Base-by-base conservation (phyloP, 2,888 invertebrate genomes). In the Bombylius major region DNA sequence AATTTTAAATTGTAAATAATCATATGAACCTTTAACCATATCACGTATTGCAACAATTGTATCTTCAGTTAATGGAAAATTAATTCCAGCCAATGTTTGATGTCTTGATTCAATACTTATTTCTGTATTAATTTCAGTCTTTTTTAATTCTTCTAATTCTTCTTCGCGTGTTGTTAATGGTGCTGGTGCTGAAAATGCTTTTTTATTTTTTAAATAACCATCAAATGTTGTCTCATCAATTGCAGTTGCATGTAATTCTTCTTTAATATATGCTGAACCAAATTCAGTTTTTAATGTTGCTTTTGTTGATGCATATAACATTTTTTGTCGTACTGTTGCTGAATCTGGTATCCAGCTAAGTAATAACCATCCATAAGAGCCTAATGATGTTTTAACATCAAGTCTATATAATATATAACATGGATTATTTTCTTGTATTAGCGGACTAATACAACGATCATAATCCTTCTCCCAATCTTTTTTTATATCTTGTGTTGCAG, bases 301-400 rank as follows among this genome's bases (percentile, higher is more conserved):
- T 75, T 96, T 93, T 0, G 97, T 98, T 0, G 95, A 96, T 0
- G 98, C 98, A 67, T 96, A 96, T 54, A 99, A 77, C 98, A 99
- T 98, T 75, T 99, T 99, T 67, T 94, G 87, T 58, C 94, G 77
- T 3, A 94, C 85, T 0, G 89, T 83, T 1, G 96, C 89, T 56
- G 82, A 82, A 68, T 98, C 98, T 1, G 98, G 98, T 0, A 89
- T 91, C 92, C 96, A 99, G 65, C 89, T 89, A 54, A 95, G 84
- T 54, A 94, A 79, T 9, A 98, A 72, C 97, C 98, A 99, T 66
- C 93, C 89, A 72, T 89, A 86, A 23, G 23, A 23, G 0, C 92
- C 92, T 8, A 85, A 78, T 12, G 87, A 81, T 61, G 86, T 86
- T 67, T 84, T 86, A 32, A 81, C 78, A 68, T 92, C 92, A 62